A percentile compares a stretch with the other conserved stretches of the same genome.
Conservation (phyloP, 2,888 invertebrate species). For the Aproaerema taeniolella region DNA sequence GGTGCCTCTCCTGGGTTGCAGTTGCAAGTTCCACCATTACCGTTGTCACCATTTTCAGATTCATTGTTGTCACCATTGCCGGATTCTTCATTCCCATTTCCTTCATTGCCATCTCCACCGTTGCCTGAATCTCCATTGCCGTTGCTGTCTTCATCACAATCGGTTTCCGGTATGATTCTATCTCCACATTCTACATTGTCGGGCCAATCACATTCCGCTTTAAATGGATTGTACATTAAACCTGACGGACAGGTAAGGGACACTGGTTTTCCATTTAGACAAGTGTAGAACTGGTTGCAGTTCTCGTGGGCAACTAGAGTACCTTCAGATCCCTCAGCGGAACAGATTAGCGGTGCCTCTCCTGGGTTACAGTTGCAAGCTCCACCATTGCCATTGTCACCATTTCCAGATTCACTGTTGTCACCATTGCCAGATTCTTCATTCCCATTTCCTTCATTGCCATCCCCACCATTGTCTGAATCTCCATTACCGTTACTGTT, state of each 20-base stretch:
- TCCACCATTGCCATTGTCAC: background rate
- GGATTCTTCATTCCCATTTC: background rate
- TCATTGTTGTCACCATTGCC: conserved; percentile 24
- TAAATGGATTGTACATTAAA: conserved; percentile 32
- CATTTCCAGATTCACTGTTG: conserved; percentile 7
- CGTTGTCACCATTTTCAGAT: conserved; percentile 13
- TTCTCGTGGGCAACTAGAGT: conserved; percentile 33
- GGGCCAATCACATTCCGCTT: conserved; percentile 37
- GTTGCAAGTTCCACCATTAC: background rate
- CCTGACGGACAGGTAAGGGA: conserved; percentile 24
- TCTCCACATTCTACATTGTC: conserved; percentile 34
- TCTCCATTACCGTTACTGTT: conserved; percentile 9
- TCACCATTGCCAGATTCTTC: conserved; percentile 7
- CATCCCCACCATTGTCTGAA: conserved; percentile 5
- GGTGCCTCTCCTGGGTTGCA: conserved; percentile 19
- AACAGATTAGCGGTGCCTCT: conserved; percentile 35
- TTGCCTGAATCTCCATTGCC: conserved; percentile 3
- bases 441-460: conserved; percentile 9
- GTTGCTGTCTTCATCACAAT: conserved; percentile 1
- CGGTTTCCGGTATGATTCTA: conserved; percentile 25
- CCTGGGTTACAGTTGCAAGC: conserved; percentile 29
- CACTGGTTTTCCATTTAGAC: conserved; percentile 29
- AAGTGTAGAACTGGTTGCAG: conserved; percentile 40
- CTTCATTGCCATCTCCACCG: background rate
- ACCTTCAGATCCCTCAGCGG: conserved; percentile 29